Evolutionary conservation across 2,113 vertebrate genomes (phyloP).

Genomic region (Ceyx margarethae): DNA sequence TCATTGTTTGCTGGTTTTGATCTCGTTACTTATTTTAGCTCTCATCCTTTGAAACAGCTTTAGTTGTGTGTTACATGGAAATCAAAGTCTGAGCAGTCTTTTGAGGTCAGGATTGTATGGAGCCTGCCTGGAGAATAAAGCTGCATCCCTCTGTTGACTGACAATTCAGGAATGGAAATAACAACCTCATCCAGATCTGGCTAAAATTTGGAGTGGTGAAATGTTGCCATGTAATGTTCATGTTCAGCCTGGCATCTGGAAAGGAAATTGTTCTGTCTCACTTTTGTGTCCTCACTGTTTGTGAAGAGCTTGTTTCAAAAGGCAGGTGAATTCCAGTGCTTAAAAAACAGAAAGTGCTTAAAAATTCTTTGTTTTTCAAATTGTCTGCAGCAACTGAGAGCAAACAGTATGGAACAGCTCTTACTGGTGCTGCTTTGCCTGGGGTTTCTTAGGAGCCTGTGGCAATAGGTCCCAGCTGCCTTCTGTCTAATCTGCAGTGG

Average conservation of each 20-base stretch:
- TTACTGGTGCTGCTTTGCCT: not conserved
- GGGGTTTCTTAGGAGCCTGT: not conserved
- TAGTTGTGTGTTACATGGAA: constrained; percentile 1
- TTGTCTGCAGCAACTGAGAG: not conserved
- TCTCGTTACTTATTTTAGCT: constrained; percentile 13
- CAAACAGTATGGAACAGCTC: not conserved
- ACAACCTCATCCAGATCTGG: not conserved
- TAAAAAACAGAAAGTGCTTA: not conserved
- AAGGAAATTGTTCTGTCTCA: not conserved
- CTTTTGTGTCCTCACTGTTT: not conserved
- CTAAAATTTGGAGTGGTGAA: not conserved
- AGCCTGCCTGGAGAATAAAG: not conserved
- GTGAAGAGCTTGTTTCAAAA: not conserved
- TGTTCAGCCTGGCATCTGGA: not conserved
- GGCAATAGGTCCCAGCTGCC: not conserved
- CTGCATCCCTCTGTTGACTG: not conserved
- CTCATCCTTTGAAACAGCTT: not conserved
- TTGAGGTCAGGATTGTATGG: not conserved
- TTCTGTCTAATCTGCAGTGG: accelerated
- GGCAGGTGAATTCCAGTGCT: not conserved
- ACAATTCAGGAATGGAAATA: not conserved
- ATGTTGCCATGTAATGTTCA: not conserved
- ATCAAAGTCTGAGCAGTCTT: not conserved
- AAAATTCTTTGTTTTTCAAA: not conserved
- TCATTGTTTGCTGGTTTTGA: not conserved